Base-by-base conservation (phyloP, 2,113 vertebrate species). In the Pomatostomus ruficeps region DNA sequence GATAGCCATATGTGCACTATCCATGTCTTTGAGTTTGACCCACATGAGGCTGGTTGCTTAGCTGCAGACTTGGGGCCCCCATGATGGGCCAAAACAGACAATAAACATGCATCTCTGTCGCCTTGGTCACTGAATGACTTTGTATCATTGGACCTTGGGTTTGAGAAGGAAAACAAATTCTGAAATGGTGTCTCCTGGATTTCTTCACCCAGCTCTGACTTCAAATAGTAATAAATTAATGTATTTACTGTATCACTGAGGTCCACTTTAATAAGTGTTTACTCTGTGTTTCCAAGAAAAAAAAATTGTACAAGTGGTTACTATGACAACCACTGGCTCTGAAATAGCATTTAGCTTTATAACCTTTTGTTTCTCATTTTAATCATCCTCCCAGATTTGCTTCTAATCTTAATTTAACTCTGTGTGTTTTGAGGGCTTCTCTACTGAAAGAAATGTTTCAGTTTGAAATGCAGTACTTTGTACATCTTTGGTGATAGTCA, bases 121-220 rank as follows among this genome's bases (percentile, higher is more conserved):
- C 48, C 40, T 81, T 79, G 71, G 38, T 93, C 40, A 5, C 24
- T 71, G 66, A 92, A 73, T 11, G 31, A 93, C 52, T 97, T 95
- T 86, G 51, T 85, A 73, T 83, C 57, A 14, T 63, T 91, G 82
- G 83, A 89, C 73, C 43, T 82, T 92, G 51, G 68, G 54, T 93
- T 87, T 95, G 82, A 94, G 70, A 66, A 96, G 79, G 92, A 97
- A 97, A 96, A 85, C 74, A 92, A 91, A 68, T 81, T 70, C 84
- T 95, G 57, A 92, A 97, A 94, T 62, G 80, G 43, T 33, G 35
- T 92, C 76, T 95, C 74, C 78, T 97, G 92, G 67, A 96, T 93
- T 97, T 97, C 81, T 95, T 97, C 88, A 97, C 43, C 66, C 65
- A 92, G 46, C 74, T 93, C 80, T 94, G 51, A 94, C 85, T 96